Evolutionary conservation across 1,140 invertebrate species (phyloP).

Genomic region (Lepidurus packardi): DNA sequence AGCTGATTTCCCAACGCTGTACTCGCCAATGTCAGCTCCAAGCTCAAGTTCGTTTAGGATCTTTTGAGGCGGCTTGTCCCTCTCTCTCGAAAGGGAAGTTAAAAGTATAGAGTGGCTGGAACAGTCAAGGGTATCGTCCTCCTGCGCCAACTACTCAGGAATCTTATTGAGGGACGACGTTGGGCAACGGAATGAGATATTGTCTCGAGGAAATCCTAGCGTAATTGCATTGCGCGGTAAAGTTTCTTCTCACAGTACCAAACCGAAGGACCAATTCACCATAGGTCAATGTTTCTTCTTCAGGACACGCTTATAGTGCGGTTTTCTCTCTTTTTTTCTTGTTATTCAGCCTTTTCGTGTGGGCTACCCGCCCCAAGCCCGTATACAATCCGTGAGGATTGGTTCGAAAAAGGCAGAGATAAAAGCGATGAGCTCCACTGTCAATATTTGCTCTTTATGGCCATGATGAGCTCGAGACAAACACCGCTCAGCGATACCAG

Average conservation of each 20-base stretch:
- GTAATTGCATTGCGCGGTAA: background rate
- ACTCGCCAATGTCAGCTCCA: too few relatives aligned
- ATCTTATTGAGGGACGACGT: too few relatives aligned
- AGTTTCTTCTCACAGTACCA: background rate
- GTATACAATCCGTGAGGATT: background rate
- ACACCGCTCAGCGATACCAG: background rate
- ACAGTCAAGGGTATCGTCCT: too few relatives aligned
- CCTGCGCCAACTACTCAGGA: too few relatives aligned
- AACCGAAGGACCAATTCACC: too few relatives aligned
- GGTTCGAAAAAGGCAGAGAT: constrained; percentile 14
- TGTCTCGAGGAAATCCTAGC: background rate
- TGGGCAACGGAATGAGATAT: background rate
- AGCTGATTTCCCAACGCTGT: too few relatives aligned
- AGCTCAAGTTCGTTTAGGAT: too few relatives aligned
- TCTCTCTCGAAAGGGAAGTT: too few relatives aligned
- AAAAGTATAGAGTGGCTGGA: too few relatives aligned
- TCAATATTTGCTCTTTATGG: constrained; percentile 19
- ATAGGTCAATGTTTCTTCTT: background rate
- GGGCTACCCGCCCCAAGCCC: background rate
- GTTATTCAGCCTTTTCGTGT: background rate
- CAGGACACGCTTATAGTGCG: background rate
- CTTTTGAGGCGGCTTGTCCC: too few relatives aligned
- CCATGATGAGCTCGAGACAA: background rate
- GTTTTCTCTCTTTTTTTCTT: background rate
- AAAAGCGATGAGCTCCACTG: background rate